These are phyloP conservation scores for Heliconius eleuchia DNA, from an alignment of 1,140 invertebrate genomes.

Conservation along the genomic window DNA sequence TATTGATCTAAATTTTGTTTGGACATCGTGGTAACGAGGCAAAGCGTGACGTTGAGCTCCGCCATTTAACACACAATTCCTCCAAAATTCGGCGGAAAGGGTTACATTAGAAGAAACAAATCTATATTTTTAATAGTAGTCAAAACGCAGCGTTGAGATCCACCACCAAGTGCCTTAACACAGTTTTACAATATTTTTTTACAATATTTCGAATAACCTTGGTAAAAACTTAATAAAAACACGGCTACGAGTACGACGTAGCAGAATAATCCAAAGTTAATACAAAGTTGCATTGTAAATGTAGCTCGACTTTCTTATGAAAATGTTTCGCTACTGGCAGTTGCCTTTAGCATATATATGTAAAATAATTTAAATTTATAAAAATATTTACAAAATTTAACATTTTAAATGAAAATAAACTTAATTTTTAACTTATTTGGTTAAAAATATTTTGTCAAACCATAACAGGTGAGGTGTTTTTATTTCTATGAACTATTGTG, in stretches of 20 bases:
- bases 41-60: too few relatives aligned
- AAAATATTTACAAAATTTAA: slow-evolving; percentile 2
- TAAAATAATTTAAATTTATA: slow-evolving; percentile 7
- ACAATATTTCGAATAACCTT: too few relatives aligned
- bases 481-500: neutral
- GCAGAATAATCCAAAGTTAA: slow-evolving; percentile 19
- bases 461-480: neutral
- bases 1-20: too few relatives aligned
- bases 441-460: neutral
- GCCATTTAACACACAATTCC: too few relatives aligned
- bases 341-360: neutral
- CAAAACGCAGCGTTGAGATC: too few relatives aligned
- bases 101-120: too few relatives aligned
- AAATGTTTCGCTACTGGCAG: slow-evolving; percentile 19
- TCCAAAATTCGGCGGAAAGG: too few relatives aligned
- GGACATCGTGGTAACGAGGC: too few relatives aligned
- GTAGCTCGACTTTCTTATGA: slow-evolving; percentile 24
- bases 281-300: slow-evolving; percentile 23
- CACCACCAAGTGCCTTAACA: too few relatives aligned
- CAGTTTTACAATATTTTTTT: too few relatives aligned
- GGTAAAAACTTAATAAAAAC: slow-evolving; percentile 1
- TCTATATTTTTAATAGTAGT: too few relatives aligned
- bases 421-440: neutral
- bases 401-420: neutral
- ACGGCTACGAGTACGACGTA: neutral